These are phyloP conservation scores for Mus pahari DNA, from an alignment of 2,113 vertebrate genomes.

Conservation along the genomic window DNA sequence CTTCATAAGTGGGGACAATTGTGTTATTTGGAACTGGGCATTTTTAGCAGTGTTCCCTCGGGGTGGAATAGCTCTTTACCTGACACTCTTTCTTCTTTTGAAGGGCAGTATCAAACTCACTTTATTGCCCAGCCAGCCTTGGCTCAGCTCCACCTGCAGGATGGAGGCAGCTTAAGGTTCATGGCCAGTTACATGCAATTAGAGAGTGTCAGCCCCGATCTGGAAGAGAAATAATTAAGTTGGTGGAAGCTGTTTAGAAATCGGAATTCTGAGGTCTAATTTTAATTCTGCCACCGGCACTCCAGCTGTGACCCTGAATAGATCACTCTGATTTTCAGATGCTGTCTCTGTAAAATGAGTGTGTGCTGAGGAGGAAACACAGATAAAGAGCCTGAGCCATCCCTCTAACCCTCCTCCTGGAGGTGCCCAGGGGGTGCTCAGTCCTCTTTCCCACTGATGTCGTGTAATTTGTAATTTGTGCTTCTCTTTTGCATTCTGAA, in stretches of 20 bases:
- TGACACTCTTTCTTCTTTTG: not conserved
- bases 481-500: conserved; percentile 77
- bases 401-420: not conserved
- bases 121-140: not conserved
- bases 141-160: not conserved
- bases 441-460: not conserved
- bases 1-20: not conserved
- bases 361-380: not conserved
- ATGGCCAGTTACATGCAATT: not conserved
- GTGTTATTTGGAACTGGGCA: not conserved
- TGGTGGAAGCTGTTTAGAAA: not conserved
- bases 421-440: not conserved
- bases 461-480: not conserved
- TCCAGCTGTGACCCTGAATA: conserved; percentile 14
- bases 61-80: not conserved
- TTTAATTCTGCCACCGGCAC: not conserved
- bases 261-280: not conserved
- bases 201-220: not conserved
- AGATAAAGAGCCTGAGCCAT: not conserved
- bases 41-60: not conserved
- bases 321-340: not conserved
- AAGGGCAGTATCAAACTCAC: not conserved
- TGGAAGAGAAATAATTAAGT: not conserved
- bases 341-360: not conserved
- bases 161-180: not conserved